These are phyloP conservation scores for Laothoe populi DNA, from an alignment of 2,888 invertebrate genomes.

Conservation along the genomic window DNA sequence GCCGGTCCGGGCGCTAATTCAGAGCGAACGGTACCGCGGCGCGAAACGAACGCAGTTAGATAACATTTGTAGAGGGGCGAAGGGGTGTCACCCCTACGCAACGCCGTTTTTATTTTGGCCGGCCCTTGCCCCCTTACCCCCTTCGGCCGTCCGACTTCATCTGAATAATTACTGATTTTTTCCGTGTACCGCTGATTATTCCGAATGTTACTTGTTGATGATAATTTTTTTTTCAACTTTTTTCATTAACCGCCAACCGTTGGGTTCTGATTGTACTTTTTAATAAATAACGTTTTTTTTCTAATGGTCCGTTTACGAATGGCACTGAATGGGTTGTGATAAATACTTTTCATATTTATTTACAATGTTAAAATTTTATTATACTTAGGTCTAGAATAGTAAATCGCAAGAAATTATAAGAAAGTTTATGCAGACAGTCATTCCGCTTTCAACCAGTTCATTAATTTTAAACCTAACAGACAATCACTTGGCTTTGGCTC, in stretches of 20 bases:
- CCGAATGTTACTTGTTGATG: constrained; percentile 84
- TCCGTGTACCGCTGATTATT: constrained; percentile 85
- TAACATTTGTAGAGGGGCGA: constrained; percentile 81
- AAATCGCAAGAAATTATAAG: no score
- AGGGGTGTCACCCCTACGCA: constrained; percentile 83
- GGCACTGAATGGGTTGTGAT: neutral
- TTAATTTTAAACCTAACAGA: no score
- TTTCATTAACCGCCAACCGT: constrained; percentile 69
- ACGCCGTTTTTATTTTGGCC: constrained; percentile 84
- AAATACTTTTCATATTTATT: neutral
- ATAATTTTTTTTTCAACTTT: constrained; percentile 76
- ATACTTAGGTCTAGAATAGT: neutral
- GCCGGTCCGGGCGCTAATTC: constrained; percentile 77
- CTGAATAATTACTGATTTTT: constrained; percentile 85
- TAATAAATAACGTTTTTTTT: constrained; percentile 35
- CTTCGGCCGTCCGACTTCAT: constrained; percentile 84
- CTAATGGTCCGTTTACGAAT: constrained; percentile 12
- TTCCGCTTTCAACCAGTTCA: no score
- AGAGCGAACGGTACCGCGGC: constrained; percentile 70
- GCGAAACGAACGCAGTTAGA: constrained; percentile 82
- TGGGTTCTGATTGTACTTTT: constrained; percentile 56
- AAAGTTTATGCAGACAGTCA: no score
- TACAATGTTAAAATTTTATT: neutral
- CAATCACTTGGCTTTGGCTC: no score
- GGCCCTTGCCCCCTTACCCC: constrained; percentile 82